A percentile compares a stretch with the other conserved stretches of the same genome.
Conservation (phyloP, 2,888 invertebrate genomes). For the Melinaea menophilus region DNA sequence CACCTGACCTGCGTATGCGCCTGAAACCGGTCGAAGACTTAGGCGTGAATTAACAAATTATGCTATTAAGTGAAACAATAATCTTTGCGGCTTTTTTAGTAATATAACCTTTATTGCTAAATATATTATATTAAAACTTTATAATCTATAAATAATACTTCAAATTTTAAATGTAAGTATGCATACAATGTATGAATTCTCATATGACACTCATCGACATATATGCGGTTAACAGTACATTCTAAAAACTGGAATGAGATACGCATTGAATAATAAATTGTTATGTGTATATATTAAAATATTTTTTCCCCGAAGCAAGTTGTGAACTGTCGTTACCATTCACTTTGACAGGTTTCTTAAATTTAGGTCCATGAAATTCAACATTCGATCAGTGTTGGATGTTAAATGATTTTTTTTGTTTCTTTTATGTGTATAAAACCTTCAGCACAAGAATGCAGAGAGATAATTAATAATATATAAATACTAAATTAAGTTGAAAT, state of each 20-base stretch:
- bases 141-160: no score
- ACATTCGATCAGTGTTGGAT: slow-evolving; percentile 30
- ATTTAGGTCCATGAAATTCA: slow-evolving; percentile 38
- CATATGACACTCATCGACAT: slow-evolving; percentile 31
- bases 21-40: slow-evolving; percentile 67
- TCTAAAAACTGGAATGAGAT: slow-evolving; percentile 38
- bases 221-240: slow-evolving; percentile 46
- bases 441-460: no score
- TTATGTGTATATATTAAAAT: slow-evolving; percentile 26
- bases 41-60: slow-evolving; percentile 65
- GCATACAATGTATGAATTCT: slow-evolving; percentile 19
- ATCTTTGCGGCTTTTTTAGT: slow-evolving; percentile 42
- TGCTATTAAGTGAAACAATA: slow-evolving; percentile 59
- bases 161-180: slow-evolving; percentile 7
- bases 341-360: slow-evolving; percentile 39
- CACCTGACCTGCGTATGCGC: slow-evolving; percentile 57
- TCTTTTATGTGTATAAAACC: slow-evolving; percentile 13
- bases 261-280: slow-evolving; percentile 35
- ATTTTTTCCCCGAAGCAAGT: slow-evolving; percentile 29
- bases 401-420: slow-evolving; percentile 21
- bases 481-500: no score
- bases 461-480: no score
- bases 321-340: slow-evolving; percentile 31
- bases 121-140: neutral
- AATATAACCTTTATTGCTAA: slow-evolving; percentile 24